phyloP scores from a whole-genome alignment of 2,113 vertebrate genomes.

The Nannobrachium achirus region DNA sequence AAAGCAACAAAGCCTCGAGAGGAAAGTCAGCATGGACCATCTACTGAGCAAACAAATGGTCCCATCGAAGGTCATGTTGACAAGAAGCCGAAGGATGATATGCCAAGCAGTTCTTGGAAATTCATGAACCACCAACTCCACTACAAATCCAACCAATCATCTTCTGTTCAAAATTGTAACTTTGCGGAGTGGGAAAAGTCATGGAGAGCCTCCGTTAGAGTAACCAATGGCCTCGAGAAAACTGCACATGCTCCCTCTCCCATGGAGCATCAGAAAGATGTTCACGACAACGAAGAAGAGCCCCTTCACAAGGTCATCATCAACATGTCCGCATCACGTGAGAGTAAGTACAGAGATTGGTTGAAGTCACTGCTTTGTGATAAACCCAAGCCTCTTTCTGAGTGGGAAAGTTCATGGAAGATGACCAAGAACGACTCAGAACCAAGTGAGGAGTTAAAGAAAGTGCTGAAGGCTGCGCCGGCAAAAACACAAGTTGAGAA shows the following conservation, averaged over 20 bases:
- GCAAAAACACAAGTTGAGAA: conserved; percentile 2
- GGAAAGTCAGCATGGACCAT: too few relatives aligned
- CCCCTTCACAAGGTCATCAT: not conserved
- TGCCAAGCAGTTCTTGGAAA: too few relatives aligned
- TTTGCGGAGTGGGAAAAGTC: conserved; percentile 47
- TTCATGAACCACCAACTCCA: conserved; percentile 32
- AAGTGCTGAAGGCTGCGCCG: conserved; percentile 17
- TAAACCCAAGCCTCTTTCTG: conserved; percentile 23
- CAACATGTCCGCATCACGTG: conserved; percentile 15
- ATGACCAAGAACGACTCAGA: conserved; percentile 58
- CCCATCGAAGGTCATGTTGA: too few relatives aligned
- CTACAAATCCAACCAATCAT: conserved; percentile 14
- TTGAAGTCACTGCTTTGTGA: conserved; percentile 16
- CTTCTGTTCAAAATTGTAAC: not conserved
- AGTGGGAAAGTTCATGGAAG: conserved; percentile 66
- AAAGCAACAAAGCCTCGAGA: too few relatives aligned
- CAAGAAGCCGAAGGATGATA: too few relatives aligned
- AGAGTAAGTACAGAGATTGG: conserved; percentile 27
- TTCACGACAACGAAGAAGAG: too few relatives aligned
- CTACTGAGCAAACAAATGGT: too few relatives aligned
- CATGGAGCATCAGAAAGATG: too few relatives aligned
- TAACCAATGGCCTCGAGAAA: conserved; percentile 15
- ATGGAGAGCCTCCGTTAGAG: conserved; percentile 43
- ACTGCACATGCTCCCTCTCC: conserved; percentile 2
- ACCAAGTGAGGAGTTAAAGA: conserved; percentile 47